Evolutionary conservation across 2,113 vertebrate species (phyloP).

Genomic region (Tiliqua scincoides): DNA sequence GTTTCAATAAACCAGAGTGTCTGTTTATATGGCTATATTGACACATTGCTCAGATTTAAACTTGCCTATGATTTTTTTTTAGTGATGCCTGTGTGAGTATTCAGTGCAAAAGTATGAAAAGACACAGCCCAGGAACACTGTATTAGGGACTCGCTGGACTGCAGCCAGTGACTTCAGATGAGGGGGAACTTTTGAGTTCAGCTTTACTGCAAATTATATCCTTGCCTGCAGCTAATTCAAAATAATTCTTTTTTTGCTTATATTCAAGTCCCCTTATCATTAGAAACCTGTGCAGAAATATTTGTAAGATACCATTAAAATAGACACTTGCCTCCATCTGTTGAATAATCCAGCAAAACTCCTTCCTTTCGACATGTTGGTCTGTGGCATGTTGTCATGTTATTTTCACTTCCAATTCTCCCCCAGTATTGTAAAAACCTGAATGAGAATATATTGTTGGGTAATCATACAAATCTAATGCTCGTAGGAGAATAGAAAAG

Average conservation of each 20-base stretch:
- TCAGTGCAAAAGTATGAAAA: background rate
- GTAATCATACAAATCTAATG: background rate
- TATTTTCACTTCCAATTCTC: slow-evolving; percentile 95
- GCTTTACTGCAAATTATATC: background rate
- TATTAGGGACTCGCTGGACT: background rate
- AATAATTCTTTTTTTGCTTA: background rate
- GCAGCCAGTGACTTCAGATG: background rate
- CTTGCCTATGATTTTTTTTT: background rate
- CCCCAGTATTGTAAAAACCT: slow-evolving; percentile 99
- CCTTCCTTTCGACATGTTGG: slow-evolving; percentile 95
- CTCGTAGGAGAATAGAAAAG: background rate
- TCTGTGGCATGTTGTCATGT: slow-evolving; percentile 94
- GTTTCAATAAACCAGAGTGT: background rate
- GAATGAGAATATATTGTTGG: slow-evolving; percentile 19
- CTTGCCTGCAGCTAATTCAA: background rate
- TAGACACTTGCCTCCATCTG: slow-evolving; percentile 86
- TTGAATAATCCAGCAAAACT: slow-evolving; percentile 93
- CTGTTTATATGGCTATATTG: background rate
- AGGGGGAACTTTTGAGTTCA: background rate
- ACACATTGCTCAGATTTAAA: background rate
- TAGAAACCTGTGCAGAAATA: background rate
- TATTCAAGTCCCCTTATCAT: background rate
- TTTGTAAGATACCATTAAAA: background rate
- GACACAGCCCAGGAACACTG: background rate
- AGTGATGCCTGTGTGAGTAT: background rate